phyloP scores from a whole-genome alignment of 1,140 invertebrate species.

The Drosophila lacteicornis region DNA sequence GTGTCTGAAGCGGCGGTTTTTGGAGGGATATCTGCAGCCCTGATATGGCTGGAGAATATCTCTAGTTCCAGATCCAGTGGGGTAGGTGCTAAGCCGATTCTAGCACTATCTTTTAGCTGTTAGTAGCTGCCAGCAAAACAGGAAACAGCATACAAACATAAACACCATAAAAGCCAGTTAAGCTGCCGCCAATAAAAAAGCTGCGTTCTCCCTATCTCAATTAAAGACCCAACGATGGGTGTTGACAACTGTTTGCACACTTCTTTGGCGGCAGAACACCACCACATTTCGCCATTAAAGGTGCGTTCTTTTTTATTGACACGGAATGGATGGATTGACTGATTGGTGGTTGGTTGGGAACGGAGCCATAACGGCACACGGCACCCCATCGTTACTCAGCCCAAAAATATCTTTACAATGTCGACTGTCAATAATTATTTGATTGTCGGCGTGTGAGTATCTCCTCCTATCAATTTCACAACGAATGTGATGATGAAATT shows the following conservation, averaged over 20 bases:
- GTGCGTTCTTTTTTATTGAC: conserved; percentile 2
- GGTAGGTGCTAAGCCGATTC: conserved; percentile 20
- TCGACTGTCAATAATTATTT: conserved; percentile 29
- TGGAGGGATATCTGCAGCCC: background rate
- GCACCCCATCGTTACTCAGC: conserved; percentile 20
- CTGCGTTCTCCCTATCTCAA: conserved; percentile 18
- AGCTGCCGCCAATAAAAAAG: conserved; percentile 37
- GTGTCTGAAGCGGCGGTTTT: conserved; percentile 22
- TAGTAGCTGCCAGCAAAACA: conserved; percentile 20
- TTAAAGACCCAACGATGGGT: conserved; percentile 27
- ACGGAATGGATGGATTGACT: background rate
- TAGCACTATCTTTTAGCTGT: background rate
- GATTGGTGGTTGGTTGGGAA: conserved; percentile 3
- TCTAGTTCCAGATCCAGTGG: background rate
- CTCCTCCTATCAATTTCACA: conserved; percentile 67
- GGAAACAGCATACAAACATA: conserved; percentile 42
- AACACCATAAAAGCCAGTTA: conserved; percentile 42
- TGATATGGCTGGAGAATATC: conserved; percentile 14
- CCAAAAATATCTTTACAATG: conserved; percentile 28
- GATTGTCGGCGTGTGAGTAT: conserved; percentile 1
- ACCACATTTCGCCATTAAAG: conserved; percentile 18
- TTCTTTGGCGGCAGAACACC: conserved; percentile 24
- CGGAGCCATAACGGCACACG: conserved; percentile 35
- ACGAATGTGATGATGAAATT: conserved; percentile 28
- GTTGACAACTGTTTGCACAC: conserved; percentile 47